Percentiles rank a stretch among this genome's conserved stretches.
These are phyloP conservation scores for Tenrec ecaudatus DNA, from an alignment of 2,113 vertebrate species.

Conservation along the genomic window DNA sequence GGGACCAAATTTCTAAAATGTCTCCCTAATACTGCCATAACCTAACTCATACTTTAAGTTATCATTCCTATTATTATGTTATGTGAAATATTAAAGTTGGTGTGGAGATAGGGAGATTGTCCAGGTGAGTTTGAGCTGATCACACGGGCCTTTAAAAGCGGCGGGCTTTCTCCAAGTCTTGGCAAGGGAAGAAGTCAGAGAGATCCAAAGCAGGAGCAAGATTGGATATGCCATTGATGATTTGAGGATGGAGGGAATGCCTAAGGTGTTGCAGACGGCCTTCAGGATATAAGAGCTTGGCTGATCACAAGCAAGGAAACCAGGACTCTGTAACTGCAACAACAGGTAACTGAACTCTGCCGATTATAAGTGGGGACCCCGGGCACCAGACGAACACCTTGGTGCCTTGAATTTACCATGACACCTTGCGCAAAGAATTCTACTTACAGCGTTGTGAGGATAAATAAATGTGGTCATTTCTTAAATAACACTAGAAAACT, in stretches of 20 bases:
- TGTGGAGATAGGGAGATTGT: background rate
- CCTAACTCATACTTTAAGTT: background rate
- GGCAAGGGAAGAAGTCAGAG: background rate
- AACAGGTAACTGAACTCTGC: background rate
- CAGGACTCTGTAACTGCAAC: background rate
- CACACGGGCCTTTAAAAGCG: background rate
- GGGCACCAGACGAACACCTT: background rate
- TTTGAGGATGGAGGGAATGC: background rate
- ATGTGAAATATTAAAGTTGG: background rate
- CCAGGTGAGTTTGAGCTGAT: background rate
- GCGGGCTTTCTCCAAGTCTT: background rate
- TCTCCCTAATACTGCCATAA: too few species aligned
- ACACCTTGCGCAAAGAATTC: background rate
- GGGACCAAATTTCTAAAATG: background rate
- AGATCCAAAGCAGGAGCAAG: background rate
- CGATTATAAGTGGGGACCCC: background rate
- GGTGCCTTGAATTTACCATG: background rate
- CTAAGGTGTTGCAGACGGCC: background rate
- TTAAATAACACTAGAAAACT: constrained; percentile 27
- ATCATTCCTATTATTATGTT: background rate
- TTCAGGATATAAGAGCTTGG: background rate
- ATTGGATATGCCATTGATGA: background rate
- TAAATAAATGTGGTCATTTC: background rate
- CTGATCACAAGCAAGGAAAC: background rate
- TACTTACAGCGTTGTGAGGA: background rate